Evolutionary conservation across 2,888 invertebrate species (phyloP), one percentile per base, ranked within the genome.

Genomic region (Gortyna flavago): DNA sequence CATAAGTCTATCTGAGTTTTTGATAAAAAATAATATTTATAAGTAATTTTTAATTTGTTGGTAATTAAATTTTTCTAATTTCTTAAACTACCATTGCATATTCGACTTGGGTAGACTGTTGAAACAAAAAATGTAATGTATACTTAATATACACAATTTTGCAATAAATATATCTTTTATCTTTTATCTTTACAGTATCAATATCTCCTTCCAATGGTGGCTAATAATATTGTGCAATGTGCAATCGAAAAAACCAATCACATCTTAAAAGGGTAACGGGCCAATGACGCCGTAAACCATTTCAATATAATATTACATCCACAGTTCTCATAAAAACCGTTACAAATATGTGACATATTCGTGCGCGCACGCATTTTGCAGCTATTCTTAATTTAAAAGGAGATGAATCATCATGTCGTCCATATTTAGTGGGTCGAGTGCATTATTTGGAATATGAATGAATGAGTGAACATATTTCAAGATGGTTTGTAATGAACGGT

Each of bases 311-410:
- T 61, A 76, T 78, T 79, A 85, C 65, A 72, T 69, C 66, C 77
- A 21, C 38, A 64, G 76, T 74, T 70, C 75, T 72, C 80, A 81
- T 79, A 79, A 79, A 70, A 74, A 76, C 83, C 85, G 89, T 89
- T 89, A 88, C 71, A 74, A 74, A 65, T 81, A 77, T 80, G 85
- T 82, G 86, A 89, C 89, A 89, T 82, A 79, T 82, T 79, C 76
- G 68, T 84, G 82, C 77, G 80, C 75, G 57, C 74, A 77, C 82
- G 86, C 85, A 87, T 89, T 89, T 87, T 38, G 86, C 84, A 79
- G 84, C 84, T 84, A 85, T 88, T 88, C 85, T 83, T 84, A 81
- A 86, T 89, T 85, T 89, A 89, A 84, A 87, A 88, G 88, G 84
- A 79, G 87, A 88, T 86, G 89, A 81, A 78, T 89, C 88, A 79